A percentile compares a stretch with the other conserved stretches of the same genome.
These are phyloP conservation scores for Megathymus violae DNA, from an alignment of 1,140 invertebrate species.

Conservation along the genomic window DNA sequence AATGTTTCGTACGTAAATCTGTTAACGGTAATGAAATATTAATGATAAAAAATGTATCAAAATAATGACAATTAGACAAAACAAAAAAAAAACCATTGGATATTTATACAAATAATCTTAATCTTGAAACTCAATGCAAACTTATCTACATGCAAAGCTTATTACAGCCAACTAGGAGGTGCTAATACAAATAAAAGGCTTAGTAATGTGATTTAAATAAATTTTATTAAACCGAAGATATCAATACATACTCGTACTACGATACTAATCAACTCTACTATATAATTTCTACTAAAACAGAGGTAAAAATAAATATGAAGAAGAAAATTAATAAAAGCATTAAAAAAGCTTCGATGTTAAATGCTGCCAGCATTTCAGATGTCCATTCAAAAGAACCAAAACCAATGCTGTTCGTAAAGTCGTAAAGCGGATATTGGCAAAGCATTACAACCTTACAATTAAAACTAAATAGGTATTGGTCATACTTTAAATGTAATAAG, in stretches of 20 bases:
- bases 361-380: conserved; percentile 39
- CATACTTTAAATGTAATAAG: no score
- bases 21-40: conserved; percentile 31
- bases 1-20: conserved; percentile 39
- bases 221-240: conserved; percentile 59
- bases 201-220: conserved; percentile 62
- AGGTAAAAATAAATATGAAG: conserved; percentile 20
- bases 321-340: conserved; percentile 56
- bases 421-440: neutral
- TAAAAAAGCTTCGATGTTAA: conserved; percentile 63
- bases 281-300: conserved; percentile 11
- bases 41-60: conserved; percentile 7
- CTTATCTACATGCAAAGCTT: conserved; percentile 42
- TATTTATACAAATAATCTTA: conserved; percentile 8
- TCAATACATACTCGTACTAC: conserved; percentile 35
- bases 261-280: conserved; percentile 40
- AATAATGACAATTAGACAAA: conserved; percentile 15
- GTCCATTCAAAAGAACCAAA: conserved; percentile 29
- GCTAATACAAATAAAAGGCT: conserved; percentile 72
- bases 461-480: no score
- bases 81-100: conserved; percentile 19
- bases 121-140: conserved; percentile 10
- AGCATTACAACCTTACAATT: no score
- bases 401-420: conserved; percentile 35
- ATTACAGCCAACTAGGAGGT: conserved; percentile 32